These are phyloP conservation scores for Notothenia coriiceps DNA, from an alignment of 2,113 vertebrate species.

Conservation along the genomic window DNA sequence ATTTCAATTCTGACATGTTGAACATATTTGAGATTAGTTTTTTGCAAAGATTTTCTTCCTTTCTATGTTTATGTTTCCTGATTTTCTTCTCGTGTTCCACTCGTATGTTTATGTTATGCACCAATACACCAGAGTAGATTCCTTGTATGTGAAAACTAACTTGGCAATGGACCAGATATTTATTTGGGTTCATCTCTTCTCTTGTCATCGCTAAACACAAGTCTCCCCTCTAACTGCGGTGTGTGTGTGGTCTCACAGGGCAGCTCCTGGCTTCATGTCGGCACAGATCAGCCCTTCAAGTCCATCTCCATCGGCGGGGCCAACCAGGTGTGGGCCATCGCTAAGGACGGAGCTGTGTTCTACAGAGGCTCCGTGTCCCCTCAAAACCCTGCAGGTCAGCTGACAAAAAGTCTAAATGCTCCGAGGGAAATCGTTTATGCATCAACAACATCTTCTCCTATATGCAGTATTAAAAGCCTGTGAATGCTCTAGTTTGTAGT, in stretches of 20 bases:
- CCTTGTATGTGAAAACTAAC: too few species aligned
- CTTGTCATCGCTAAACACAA: neutral
- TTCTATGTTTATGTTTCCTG: too few species aligned
- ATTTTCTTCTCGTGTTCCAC: too few species aligned
- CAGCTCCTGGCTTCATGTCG: constrained; percentile 95
- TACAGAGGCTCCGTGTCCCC: constrained; percentile 94
- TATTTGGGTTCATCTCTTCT: neutral
- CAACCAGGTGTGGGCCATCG: constrained; percentile 96
- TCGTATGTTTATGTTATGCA: too few species aligned
- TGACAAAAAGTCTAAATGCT: neutral
- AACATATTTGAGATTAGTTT: too few species aligned
- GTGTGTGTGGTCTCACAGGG: constrained; percentile 82
- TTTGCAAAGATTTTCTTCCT: too few species aligned
- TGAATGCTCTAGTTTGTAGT: neutral
- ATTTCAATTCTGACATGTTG: too few species aligned
- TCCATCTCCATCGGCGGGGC: constrained; percentile 93
- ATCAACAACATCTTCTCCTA: neutral
- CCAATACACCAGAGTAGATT: too few species aligned
- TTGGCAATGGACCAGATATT: too few species aligned
- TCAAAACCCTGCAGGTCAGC: constrained; percentile 91
- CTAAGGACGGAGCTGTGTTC: constrained; percentile 93
- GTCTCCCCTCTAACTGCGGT: neutral
- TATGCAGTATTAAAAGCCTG: neutral
- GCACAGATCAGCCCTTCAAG: constrained; percentile 96
- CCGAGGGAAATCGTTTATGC: neutral